Base-by-base conservation (phyloP, 2,888 invertebrate genomes). In the Acrobasis suavella region DNA sequence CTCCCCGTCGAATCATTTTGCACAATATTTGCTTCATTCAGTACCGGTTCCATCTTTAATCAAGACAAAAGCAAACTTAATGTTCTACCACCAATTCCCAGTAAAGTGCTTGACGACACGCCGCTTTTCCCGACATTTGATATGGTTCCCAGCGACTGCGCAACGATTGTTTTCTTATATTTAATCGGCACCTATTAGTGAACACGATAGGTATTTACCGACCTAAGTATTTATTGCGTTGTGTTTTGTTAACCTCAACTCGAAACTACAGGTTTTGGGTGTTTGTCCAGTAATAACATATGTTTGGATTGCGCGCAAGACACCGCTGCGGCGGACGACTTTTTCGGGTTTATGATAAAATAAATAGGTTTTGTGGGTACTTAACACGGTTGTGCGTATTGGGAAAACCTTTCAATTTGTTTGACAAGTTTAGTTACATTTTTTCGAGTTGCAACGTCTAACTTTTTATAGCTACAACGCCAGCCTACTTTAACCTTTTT, bases 181-280 rank as follows among this genome's bases (percentile, higher is more conserved):
- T 77, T 80, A 81, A 82, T 87, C 87, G 76, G 82, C 87, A 85
- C 85, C 83, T 88, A 87, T 87, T 87, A 90, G 85, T 87, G 70
- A 80, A 80, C 79, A 66, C 74, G 74, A 77, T 78, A 78, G 2
- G 70, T 86, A 74, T 89, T 88, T 87, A 78, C 80, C 78, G 73
- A 79, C 81, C 84, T 82, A 86, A 88, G 83, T 87, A 88, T 86
- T 83, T 84, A 84, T 89, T 88, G 85, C 89, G 88, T 75, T 79
- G 79, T 90, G 84, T 90, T 90, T 79, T 88, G 80, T 89, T 91
- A 90, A 91, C 91, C 91, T 90, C 87, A 86, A 85, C 39, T 56
- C 39, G 85, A 82, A 85, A 89, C 85, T 85, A 89, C 89, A 84
- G 87, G 89, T 90, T 90, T 85, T 82, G 75, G 69, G 69, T 89